A percentile compares a stretch with the other conserved stretches of the same genome.
Conservation (phyloP, 2,797 vertebrate species). For the Cryptoprocta ferox region DNA sequence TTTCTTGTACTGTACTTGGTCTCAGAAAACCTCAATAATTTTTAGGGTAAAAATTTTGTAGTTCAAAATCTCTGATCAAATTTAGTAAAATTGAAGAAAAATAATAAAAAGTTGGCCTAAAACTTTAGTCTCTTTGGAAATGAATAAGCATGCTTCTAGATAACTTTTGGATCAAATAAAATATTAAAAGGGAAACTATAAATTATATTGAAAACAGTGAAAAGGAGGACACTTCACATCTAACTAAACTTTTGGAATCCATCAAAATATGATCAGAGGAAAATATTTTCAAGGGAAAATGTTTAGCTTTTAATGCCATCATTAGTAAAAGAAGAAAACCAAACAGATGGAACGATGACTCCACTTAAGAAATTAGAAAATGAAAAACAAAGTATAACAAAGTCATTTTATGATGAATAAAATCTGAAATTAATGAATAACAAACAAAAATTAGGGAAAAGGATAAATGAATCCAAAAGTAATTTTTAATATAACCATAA, state of each 20-base stretch:
- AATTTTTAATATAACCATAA: not conserved
- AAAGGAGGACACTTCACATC: not conserved
- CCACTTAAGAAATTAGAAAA: not conserved
- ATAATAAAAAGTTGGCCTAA: not conserved
- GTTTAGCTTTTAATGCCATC: not conserved
- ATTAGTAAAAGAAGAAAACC: not conserved
- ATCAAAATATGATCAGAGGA: not conserved
- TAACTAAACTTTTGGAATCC: not conserved
- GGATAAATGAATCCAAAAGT: not conserved
- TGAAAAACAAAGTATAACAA: not conserved
- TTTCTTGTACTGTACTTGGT: not conserved
- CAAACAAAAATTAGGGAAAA: not conserved
- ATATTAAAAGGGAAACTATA: not conserved
- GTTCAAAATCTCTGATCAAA: not conserved
- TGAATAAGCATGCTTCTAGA: not conserved
- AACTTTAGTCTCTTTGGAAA: not conserved
- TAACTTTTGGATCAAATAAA: not conserved
- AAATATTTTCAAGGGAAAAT: not conserved
- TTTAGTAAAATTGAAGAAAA: not conserved
- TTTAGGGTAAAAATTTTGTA: not conserved
- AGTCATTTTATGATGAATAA: not conserved
- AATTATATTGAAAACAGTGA: not conserved
- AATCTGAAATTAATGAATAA: not conserved
- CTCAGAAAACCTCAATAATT: not conserved
- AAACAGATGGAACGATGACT: not conserved